Evolutionary conservation across 2,888 invertebrate species (phyloP).

Genomic region (Dasypogon diadema): DNA sequence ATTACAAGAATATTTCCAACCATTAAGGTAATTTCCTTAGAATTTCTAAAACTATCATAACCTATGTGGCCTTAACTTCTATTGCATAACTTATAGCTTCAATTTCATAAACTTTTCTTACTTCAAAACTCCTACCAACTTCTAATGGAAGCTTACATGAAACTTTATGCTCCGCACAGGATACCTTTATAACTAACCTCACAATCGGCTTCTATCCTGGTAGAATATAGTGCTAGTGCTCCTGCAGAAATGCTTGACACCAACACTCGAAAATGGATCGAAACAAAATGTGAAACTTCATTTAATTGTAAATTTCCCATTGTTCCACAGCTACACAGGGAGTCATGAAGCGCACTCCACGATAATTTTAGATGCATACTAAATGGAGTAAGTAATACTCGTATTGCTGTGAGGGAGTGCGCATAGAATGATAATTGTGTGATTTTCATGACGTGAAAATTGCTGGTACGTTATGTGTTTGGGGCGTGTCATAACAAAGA

Average conservation of each 20-base stretch:
- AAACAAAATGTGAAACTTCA: conserved; percentile 45
- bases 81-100: conserved; percentile 25
- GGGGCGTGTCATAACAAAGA: conserved; percentile 3
- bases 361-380: background rate
- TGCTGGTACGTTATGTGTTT: background rate
- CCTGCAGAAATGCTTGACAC: background rate
- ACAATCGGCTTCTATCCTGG: background rate
- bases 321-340: conserved; percentile 4
- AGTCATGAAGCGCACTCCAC: conserved; percentile 16
- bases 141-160: conserved; percentile 7
- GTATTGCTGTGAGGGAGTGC: too few relatives aligned
- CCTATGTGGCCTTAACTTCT: background rate
- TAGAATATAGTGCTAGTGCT: background rate
- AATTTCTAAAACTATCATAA: conserved; percentile 18
- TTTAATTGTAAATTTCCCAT: conserved; percentile 41
- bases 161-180: background rate
- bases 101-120: conserved; percentile 32
- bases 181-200: background rate
- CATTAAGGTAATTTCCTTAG: conserved; percentile 16
- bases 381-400: background rate
- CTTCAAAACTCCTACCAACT: background rate
- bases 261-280: background rate
- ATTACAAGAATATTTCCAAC: conserved; percentile 11
- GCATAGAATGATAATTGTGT: background rate
- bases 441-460: conserved; percentile 28